Base-by-base conservation (phyloP, 1,140 invertebrate genomes). In the Diorhabda carinulata region DNA sequence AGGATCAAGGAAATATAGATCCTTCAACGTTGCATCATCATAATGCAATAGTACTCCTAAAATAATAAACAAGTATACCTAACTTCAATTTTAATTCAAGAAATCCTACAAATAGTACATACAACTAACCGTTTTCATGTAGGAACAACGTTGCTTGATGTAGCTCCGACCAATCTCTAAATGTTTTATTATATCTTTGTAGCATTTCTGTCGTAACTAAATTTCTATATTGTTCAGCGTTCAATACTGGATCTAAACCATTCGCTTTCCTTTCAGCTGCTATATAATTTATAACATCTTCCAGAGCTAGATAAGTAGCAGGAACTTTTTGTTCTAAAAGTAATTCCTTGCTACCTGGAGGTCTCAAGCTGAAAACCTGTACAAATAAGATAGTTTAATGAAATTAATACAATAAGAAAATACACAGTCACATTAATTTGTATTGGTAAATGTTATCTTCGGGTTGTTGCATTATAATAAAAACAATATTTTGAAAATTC, bases 91-190 rank as follows among this genome's bases (percentile, higher is more conserved):
- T 25, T 25, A 25, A 52, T 52, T 52, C 47, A 52, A n/a, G 4
- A 6, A n/a, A 8, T 4, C 6, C 6, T 52, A 52, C n/a, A 52
- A 52, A 52, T 52, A 52, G 4, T 8, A 6, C 47, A n/a, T 8
- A 8, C 6, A 66, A 76, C 62, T 78, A 83, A 87, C 96, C 98
- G 83, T 98, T 99, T 77, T 99, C 98, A 82, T 99, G 97, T 2
- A 99, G 86, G 83, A 99, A 99, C 69, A 94, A 87, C 0, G 96
- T 98, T 0, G 97, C 97, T 81, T 98, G 95, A 75, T 97, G 93
- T 47, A 99, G 80, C 81, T 99, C 97, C 0, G 93, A 89, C 4
- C 88, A 86, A 84, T 98, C 96, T 41, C 96, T 83, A 80, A 96
- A 97, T 10, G 88, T 88, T 66, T 88, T 85, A 70, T 89, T 84